phyloP scores from a whole-genome alignment of 2,113 vertebrate species.

The Lycocorax pyrrhopterus region DNA sequence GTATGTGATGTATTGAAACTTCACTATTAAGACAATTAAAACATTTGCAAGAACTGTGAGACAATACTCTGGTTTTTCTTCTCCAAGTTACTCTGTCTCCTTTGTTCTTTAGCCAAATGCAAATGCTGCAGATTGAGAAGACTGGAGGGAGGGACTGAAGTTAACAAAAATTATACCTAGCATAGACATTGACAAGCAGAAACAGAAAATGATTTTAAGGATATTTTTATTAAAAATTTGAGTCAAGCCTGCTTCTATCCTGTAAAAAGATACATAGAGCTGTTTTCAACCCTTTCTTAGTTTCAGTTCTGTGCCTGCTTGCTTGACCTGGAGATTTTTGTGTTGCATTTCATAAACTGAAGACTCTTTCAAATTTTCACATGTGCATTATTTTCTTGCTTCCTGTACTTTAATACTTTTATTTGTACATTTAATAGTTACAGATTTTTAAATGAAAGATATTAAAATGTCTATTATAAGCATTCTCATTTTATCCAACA shows the following conservation, averaged over 20 bases:
- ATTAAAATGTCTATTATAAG: not conserved
- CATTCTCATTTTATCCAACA: not conserved
- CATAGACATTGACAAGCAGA: not conserved
- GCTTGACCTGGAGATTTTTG: not conserved
- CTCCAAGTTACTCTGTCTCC: not conserved
- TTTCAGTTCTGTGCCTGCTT: not conserved
- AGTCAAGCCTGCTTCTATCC: not conserved
- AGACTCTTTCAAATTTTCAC: not conserved
- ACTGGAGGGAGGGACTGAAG: not conserved
- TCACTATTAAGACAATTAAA: not conserved
- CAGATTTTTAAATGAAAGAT: not conserved
- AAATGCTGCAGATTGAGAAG: not conserved
- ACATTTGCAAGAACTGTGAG: not conserved
- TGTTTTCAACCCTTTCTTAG: not conserved
- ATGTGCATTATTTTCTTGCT: not conserved
- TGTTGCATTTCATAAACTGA: not conserved
- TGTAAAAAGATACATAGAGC: not conserved
- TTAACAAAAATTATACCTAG: not conserved
- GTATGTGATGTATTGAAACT: not conserved
- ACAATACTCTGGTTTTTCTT: not conserved
- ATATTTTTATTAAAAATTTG: not conserved
- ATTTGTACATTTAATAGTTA: not conserved
- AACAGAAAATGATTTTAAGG: not conserved
- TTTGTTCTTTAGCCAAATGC: not conserved
- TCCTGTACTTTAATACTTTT: not conserved